phyloP scores from a whole-genome alignment of 2,888 invertebrate genomes.

The Drosophila stalkeri region DNA sequence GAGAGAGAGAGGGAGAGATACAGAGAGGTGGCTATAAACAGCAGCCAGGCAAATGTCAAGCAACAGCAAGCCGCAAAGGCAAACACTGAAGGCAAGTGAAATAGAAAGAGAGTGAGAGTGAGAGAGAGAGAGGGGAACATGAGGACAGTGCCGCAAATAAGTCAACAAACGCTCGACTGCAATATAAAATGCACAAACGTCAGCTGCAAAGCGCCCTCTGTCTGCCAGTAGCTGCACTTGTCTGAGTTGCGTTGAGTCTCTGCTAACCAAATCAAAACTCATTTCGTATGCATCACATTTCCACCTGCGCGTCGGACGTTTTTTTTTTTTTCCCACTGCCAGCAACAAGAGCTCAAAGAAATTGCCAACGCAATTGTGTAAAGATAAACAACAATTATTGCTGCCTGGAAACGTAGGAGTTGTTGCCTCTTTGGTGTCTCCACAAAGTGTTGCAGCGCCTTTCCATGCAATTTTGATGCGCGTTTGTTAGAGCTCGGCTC shows the following conservation, averaged over 20 bases:
- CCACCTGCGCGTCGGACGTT: constrained; percentile 63
- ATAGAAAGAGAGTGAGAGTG: background rate
- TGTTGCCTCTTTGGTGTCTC: constrained; percentile 16
- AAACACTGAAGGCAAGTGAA: background rate
- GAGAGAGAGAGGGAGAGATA: constrained; percentile 7
- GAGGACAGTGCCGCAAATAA: constrained; percentile 61
- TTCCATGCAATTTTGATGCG: constrained; percentile 67
- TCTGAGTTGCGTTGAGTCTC: constrained; percentile 13
- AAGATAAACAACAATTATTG: constrained; percentile 84
- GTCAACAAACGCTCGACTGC: constrained; percentile 67
- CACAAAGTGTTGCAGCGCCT: constrained; percentile 51
- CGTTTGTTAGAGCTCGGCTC: constrained; percentile 43
- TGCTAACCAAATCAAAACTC: constrained; percentile 78
- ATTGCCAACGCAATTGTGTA: constrained; percentile 79
- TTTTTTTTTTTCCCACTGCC: constrained; percentile 37
- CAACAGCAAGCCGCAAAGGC: constrained; percentile 24
- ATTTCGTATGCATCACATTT: constrained; percentile 82
- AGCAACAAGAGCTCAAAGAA: constrained; percentile 57
- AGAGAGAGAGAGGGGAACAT: background rate
- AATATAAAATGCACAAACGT: constrained; percentile 78
- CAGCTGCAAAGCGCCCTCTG: constrained; percentile 36
- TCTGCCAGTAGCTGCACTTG: constrained; percentile 9
- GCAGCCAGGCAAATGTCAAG: constrained; percentile 11
- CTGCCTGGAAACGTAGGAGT: constrained; percentile 28
- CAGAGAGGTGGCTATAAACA: background rate